These are phyloP conservation scores for Orthosia gracilis DNA, from an alignment of 2,888 invertebrate genomes.

Conservation along the genomic window DNA sequence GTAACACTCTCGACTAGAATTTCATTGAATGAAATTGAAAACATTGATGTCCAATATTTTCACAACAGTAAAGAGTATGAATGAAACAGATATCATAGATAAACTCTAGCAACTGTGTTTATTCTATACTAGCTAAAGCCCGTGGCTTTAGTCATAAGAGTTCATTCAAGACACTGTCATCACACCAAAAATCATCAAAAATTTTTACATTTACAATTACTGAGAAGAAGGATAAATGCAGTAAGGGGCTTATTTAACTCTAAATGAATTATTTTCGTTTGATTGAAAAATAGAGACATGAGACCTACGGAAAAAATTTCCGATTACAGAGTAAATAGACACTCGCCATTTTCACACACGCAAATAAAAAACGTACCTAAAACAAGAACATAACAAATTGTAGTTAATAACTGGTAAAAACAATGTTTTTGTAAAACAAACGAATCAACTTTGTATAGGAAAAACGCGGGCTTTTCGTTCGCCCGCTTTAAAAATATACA, in stretches of 20 bases:
- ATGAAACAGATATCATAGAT: conserved; percentile 44
- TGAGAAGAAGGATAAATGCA: background rate
- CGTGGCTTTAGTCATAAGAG: background rate
- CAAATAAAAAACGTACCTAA: background rate
- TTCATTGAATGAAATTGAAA: conserved; percentile 49
- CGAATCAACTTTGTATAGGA: conserved; percentile 36
- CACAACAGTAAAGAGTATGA: conserved; percentile 45
- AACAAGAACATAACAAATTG: conserved; percentile 36
- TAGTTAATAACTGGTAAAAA: conserved; percentile 31
- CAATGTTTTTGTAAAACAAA: conserved; percentile 34
- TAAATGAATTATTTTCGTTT: background rate
- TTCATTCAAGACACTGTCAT: too few relatives aligned
- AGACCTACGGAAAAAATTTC: background rate
- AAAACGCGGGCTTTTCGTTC: conserved; percentile 30
- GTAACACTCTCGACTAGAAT: conserved; percentile 34
- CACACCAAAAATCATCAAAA: too few relatives aligned
- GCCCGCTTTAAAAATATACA: conserved; percentile 35
- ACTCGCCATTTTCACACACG: background rate
- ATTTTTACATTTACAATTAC: too few relatives aligned
- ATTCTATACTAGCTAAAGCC: background rate
- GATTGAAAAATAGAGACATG: background rate
- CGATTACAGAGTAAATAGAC: background rate
- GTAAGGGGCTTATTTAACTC: background rate
- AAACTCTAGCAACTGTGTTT: background rate
- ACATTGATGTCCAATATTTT: conserved; percentile 43